Percentiles rank a stretch among this genome's conserved stretches.
Conservation (phyloP, 2,113 vertebrate species). For the Leiothrix lutea region DNA sequence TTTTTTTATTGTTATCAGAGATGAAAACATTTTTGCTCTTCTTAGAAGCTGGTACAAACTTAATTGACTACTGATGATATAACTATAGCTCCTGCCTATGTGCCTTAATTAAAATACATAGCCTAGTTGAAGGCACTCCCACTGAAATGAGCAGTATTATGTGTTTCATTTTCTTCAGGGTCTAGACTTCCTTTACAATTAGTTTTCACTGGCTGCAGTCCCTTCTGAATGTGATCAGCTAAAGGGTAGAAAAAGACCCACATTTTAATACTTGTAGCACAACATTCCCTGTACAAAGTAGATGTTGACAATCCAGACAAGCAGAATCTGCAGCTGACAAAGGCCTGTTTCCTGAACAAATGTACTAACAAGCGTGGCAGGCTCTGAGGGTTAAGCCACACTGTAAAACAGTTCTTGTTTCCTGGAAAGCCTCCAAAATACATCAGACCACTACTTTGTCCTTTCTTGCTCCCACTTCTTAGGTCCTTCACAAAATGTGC, state of each 20-base stretch:
- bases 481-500: not conserved
- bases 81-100: not conserved
- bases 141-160: not conserved
- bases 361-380: not conserved
- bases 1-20: not conserved
- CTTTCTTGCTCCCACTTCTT: not conserved
- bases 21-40: not conserved
- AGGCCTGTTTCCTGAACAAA: slow-evolving; percentile 21
- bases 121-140: not conserved
- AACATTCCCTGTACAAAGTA: not conserved
- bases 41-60: not conserved
- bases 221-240: not conserved
- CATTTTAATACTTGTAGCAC: not conserved
- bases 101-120: not conserved
- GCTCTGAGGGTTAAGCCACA: not conserved
- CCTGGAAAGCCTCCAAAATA: not conserved
- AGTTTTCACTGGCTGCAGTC: not conserved
- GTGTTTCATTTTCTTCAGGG: not conserved
- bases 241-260: not conserved
- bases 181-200: not conserved
- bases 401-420: not conserved
- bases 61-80: not conserved
- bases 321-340: slow-evolving; percentile 1
- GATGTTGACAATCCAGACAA: not conserved
- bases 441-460: not conserved